phyloP scores from a whole-genome alignment of 2,797 vertebrate genomes.

The Arnoldichthys spilopterus region DNA sequence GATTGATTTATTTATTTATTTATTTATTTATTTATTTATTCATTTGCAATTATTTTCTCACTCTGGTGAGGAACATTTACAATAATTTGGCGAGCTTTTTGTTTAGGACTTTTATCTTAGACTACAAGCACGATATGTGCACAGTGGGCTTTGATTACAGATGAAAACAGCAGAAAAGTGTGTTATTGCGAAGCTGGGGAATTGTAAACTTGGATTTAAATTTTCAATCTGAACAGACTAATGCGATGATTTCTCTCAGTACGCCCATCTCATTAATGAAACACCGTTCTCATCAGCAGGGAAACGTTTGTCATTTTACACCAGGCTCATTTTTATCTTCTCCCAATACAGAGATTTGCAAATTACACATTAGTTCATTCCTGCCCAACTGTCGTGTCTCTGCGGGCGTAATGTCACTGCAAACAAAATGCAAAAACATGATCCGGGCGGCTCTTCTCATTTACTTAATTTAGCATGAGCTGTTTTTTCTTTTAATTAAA shows the following conservation, averaged over 20 bases:
- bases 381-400: constrained; percentile 15
- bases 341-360: constrained; percentile 46
- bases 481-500: background rate
- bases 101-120: background rate
- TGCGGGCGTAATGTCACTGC: constrained; percentile 22
- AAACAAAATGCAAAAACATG: constrained; percentile 43
- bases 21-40: too few relatives aligned
- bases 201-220: constrained; percentile 10
- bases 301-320: constrained; percentile 50
- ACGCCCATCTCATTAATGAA: constrained; percentile 47
- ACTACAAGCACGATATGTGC: background rate
- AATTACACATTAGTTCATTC: constrained; percentile 52
- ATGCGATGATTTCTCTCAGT: constrained; percentile 25
- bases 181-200: background rate
- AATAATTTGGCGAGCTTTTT: background rate
- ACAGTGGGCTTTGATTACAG: constrained; percentile 19
- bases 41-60: too few relatives aligned
- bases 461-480: background rate
- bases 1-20: too few relatives aligned
- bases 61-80: background rate
- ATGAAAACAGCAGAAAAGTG: constrained; percentile 21
- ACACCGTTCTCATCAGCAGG: constrained; percentile 46
- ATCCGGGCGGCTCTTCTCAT: background rate
- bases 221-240: constrained; percentile 45
- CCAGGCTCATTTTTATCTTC: constrained; percentile 11